Percentiles rank a stretch among this genome's conserved stretches.
Evolutionary conservation across 2,888 invertebrate species (phyloP).

Genomic region (Lasioglossum pauxillum): DNA sequence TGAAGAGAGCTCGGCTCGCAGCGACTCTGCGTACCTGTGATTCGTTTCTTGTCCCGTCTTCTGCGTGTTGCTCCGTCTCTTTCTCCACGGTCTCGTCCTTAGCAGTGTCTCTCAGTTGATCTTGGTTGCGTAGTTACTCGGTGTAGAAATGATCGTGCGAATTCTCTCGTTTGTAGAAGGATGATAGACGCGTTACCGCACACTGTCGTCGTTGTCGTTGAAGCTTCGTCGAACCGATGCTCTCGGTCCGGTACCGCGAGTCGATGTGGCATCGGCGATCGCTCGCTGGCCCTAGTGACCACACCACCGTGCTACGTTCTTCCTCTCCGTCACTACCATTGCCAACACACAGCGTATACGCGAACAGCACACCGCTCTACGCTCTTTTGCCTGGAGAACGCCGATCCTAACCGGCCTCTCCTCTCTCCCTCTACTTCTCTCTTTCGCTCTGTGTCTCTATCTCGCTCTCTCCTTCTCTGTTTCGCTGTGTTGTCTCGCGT

Average conservation of each 20-base stretch:
- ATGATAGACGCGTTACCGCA: not conserved
- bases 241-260: constrained; percentile 74
- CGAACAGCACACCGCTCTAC: constrained; percentile 28
- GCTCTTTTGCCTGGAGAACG: constrained; percentile 71
- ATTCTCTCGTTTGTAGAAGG: not conserved
- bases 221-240: constrained; percentile 57
- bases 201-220: not conserved
- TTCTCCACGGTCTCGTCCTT: not conserved
- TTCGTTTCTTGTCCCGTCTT: constrained; percentile 1
- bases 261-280: constrained; percentile 74
- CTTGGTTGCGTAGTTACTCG: not conserved
- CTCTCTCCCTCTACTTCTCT: constrained; percentile 32
- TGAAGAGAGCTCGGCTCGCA: constrained; percentile 10
- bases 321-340: constrained; percentile 64
- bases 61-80: not conserved
- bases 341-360: constrained; percentile 43
- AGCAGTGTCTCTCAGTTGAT: not conserved
- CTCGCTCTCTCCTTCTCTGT: not conserved
- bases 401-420: constrained; percentile 55
- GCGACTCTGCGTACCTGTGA: constrained; percentile 21
- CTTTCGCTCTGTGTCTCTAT: not conserved
- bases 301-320: constrained; percentile 52
- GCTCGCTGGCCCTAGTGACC: constrained; percentile 73
- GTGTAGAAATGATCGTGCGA: too few relatives aligned
- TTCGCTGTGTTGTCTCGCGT: not conserved